Evolutionary conservation across 2,888 invertebrate genomes (phyloP), one percentile per base, ranked within the genome.

Genomic region (Cantharis rufa): DNA sequence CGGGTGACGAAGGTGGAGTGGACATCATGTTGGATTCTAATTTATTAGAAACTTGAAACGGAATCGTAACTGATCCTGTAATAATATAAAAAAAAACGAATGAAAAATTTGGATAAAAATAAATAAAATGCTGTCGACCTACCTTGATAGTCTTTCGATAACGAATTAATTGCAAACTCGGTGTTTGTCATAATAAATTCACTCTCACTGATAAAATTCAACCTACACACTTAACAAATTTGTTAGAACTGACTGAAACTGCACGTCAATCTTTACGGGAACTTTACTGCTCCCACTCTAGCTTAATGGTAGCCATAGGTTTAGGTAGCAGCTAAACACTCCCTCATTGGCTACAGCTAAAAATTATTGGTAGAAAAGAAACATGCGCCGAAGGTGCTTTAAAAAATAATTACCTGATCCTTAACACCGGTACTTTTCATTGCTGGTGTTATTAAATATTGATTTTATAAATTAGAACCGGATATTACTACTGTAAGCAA

Each of bases 1-100:
- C 93, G 84, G 94, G 94, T 82, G 94, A 94, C 82, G 92, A 93
- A 13, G 94, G 94, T 64, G 94, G 94, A 48, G 48, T 48, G 81
- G 94, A 94, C 81, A 94, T 89, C 4, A 87, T 86, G 81, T 88
- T 88, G 79, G 88, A 86, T 78, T 88, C 88, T 15, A 87, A 83
- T 78, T 87, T 83, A 7, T 80, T 78, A 77, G 74, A 69, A 15
- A 78, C 75, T 71, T 80, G 74, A 69, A 75, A 71, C 13, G 72
- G 69, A 9, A 69, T 62, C 61, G 74, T 70, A 68, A 76, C 79
- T 63, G 77, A 81, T 69, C 78, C 81, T 80, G 63, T 10, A 71
- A 74, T 28, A 68, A 70, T 15, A 32, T 62, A 48, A 7, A 13
- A 18, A 48, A 7, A 13, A 18, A 1, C 16, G 18, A 66, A 62